Base-by-base conservation (phyloP, 2,113 vertebrate genomes). In the Athene noctua region DNA sequence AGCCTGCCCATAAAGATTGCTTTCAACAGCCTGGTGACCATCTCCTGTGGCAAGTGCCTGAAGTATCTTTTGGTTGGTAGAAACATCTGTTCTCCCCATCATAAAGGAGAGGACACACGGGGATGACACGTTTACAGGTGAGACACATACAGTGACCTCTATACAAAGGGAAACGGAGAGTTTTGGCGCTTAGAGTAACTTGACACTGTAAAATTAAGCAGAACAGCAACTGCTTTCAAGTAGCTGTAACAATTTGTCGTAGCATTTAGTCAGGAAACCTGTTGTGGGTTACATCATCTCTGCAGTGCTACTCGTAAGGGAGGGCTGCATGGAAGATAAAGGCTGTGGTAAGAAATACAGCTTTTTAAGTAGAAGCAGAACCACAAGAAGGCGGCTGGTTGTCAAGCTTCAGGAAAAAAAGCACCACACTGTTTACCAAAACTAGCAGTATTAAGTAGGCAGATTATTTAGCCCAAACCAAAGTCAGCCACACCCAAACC, bases 21-120 rank as follows among this genome's bases (percentile, higher is more conserved):
- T 96, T 96, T 88, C 93, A 97, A 97, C 90, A 97, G 93, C 90
- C 95, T 92, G 32, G 94, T 89, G 85, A 97, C 96, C 96, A 97
- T 92, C 95, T 97, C 97, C 65, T 94, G 80, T 73, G 92, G 90
- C 80, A 86, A 90, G 15, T 38, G 84, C 92, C 81, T 83, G 79
- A 34, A 95, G 85, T 47, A 51, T 36, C 87, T 84, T 93, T 63
- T 4, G 2, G 18, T 34, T 70, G 63, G 71, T 29, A 86, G 70
- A 42, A 85, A 86, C 89, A 93, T 83, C 89, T 97, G 97, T 36
- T 91, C 74, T 88, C 14, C 66, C 49, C 19, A 52, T 74, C 4
- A 2, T 34, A 66, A 63, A 62, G 71, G 42, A 4, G 54, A 36
- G 57, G 54, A 25, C 66, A 42, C 5, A 58, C 0, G 2, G 40